Base-by-base conservation (phyloP, 2,797 vertebrate species). In the Gallinago solitaria region DNA sequence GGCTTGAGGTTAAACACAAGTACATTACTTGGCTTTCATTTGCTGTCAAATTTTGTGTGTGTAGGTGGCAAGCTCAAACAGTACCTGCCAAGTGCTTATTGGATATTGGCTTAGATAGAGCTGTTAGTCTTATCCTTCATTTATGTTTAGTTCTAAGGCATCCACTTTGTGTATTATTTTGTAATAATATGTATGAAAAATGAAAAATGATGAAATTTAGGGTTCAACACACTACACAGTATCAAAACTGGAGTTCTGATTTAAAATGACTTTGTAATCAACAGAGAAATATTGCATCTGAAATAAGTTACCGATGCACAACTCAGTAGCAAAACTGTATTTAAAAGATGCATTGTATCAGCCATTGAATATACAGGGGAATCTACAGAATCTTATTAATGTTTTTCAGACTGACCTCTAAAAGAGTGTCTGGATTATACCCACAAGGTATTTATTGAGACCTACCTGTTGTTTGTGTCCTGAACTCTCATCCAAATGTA, bases 11-110 rank as follows among this genome's bases (percentile, higher is more conserved):
- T 91, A 82, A 90, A 87, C 39, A 76, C 51, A 86, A 91, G 69
- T 68, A 79, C 57, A 23, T 53, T 65, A 61, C 54, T 93, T 81
- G 43, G 67, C 74, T 89, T 88, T 80, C 77, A 68, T 87, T 50
- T 8, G 4, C 87, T 84, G 82, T 90, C 63, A 95, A 25, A 77
- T 87, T 91, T 7, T 83, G 11, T 77, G 39, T 83, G 91, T 67
- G 91, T 91, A 81, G 91, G 91, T 91, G 93, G 93, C 27, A 90
- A 91, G 21, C 70, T 95, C 35, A 56, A 84, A 75, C 47, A 93
- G 59, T 70, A 93, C 80, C 74, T 96, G 91, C 56, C 89, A 95
- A 47, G 37, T 51, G 21, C 37, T 86, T 78, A 50, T 6, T 90
- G 89, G 39, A 56, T 94, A 53, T 78, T 93, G 82, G 69, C 76